Conservation (phyloP, 2,797 vertebrate genomes). For the Enoplosus armatus region DNA sequence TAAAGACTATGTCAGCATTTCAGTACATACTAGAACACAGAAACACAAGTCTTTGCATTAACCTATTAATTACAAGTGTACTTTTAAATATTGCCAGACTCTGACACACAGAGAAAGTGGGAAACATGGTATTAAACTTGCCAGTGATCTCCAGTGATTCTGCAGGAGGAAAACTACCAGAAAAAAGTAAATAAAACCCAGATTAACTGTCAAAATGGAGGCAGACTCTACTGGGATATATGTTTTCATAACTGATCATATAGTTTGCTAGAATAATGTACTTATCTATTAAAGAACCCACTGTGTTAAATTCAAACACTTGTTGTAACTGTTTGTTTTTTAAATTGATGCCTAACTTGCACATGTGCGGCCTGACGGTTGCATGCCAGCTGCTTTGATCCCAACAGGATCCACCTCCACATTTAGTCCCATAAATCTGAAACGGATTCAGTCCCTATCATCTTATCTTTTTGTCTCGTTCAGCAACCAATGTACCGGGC, state of each 20-base stretch:
- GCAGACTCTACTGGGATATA: background rate
- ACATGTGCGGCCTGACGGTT: background rate
- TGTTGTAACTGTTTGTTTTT: background rate
- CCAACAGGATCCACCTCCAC: background rate
- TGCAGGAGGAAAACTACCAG: background rate
- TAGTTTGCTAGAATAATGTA: too few species aligned
- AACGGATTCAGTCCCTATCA: background rate
- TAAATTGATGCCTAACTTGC: background rate
- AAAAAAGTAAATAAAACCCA: background rate
- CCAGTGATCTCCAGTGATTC: background rate
- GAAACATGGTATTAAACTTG: background rate
- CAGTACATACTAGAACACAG: background rate
- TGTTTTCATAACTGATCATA: too few species aligned
- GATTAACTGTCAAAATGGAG: background rate
- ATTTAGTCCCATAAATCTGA: background rate
- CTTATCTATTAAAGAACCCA: background rate
- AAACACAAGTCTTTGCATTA: slow-evolving; percentile 3
- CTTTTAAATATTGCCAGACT: background rate
- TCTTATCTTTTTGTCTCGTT: slow-evolving; percentile 17
- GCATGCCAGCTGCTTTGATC: background rate
- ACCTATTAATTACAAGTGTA: background rate
- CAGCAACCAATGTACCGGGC: slow-evolving; percentile 84
- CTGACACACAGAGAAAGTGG: background rate
- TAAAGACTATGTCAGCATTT: background rate
- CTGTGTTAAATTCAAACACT: background rate